Percentiles rank a stretch among this genome's conserved stretches.
Conservation (phyloP, 2,888 invertebrate genomes). For the Steromphala cineraria region DNA sequence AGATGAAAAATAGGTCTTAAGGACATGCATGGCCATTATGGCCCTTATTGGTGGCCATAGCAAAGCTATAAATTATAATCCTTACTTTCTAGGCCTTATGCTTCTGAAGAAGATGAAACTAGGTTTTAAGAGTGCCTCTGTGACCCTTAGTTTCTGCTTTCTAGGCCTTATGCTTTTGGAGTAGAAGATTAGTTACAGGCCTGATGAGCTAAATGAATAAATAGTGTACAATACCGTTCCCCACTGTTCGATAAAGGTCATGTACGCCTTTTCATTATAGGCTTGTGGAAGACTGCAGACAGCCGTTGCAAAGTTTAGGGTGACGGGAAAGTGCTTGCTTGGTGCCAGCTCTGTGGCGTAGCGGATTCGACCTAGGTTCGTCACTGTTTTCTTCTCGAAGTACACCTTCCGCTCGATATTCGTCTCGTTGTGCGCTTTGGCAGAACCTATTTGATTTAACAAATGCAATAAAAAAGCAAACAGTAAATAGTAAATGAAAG, state of each 20-base stretch:
- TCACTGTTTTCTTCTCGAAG: slow-evolving; percentile 38
- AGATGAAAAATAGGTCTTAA: too few species aligned
- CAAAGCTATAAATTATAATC: too few species aligned
- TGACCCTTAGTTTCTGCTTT: too few species aligned
- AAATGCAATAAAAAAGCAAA: too few species aligned
- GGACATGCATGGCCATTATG: too few species aligned
- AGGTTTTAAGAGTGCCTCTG: too few species aligned
- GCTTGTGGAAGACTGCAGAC: slow-evolving; percentile 42
- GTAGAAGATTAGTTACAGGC: too few species aligned
- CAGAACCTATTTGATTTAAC: slow-evolving; percentile 27
- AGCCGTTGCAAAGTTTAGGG: slow-evolving; percentile 42
- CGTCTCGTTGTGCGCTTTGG: slow-evolving; percentile 38
- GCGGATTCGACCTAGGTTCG: slow-evolving; percentile 46
- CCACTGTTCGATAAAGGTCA: slow-evolving; percentile 49
- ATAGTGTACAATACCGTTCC: slow-evolving; percentile 42
- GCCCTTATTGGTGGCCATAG: too few species aligned
- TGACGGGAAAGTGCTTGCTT: slow-evolving; percentile 40
- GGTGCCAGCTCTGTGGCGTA: slow-evolving; percentile 37
- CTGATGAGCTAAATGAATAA: neutral
- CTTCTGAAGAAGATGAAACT: too few species aligned
- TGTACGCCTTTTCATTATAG: slow-evolving; percentile 36
- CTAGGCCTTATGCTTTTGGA: too few species aligned
- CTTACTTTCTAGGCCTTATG: too few species aligned
- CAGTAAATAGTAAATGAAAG: too few species aligned
- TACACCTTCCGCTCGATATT: slow-evolving; percentile 43